Base-by-base conservation (phyloP, 2,888 invertebrate species). In the Subacronicta megacephala region DNA sequence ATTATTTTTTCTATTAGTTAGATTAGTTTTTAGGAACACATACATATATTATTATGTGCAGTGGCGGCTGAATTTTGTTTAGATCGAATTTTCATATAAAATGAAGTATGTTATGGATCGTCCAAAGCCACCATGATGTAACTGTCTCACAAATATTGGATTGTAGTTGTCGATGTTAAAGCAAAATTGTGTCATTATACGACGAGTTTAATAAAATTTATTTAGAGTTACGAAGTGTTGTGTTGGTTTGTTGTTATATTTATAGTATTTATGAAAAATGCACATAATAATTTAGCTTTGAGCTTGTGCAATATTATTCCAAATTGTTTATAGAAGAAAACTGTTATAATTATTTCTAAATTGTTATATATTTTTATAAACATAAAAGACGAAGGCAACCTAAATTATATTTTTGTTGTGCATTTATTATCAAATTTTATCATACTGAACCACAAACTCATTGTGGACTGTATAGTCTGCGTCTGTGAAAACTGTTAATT, bases 301-400 rank as follows among this genome's bases (percentile, higher is more conserved):
- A 92, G 90, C 92, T 93, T 87, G 93, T 93, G 93, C 92, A 91
- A 92, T 91, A 91, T 87, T 90, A 92, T 92, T 93, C 93, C 93
- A 93, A 93, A 93, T 92, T 93, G 85, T 92, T 90, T 90, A 86
- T 90, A 87, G 54, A 83, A 79, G 66, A 81, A 83, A 89, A 88
- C 81, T 90, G 89, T 92, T 92, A 87, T 89, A 82, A 87, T 93
- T 90, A 92, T 92, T 92, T 93, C 92, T 88, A 92, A 93, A 93
- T 92, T 92, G 90, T 93, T 93, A 91, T 89, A 90, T 92, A 92
- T 93, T 91, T 93, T 92, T 92, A 82, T 91, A 91, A 90, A 85
- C 87, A 69, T 89, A 92, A 93, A 93, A 93, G 93, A 93, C 93
- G 90, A 89, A 89, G 90, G 88, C 93, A 90, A 93, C 92, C 88